A percentile compares a stretch with the other conserved stretches of the same genome.
phyloP scores from a whole-genome alignment of 1,140 invertebrate genomes.

The Heterodera carotae region DNA sequence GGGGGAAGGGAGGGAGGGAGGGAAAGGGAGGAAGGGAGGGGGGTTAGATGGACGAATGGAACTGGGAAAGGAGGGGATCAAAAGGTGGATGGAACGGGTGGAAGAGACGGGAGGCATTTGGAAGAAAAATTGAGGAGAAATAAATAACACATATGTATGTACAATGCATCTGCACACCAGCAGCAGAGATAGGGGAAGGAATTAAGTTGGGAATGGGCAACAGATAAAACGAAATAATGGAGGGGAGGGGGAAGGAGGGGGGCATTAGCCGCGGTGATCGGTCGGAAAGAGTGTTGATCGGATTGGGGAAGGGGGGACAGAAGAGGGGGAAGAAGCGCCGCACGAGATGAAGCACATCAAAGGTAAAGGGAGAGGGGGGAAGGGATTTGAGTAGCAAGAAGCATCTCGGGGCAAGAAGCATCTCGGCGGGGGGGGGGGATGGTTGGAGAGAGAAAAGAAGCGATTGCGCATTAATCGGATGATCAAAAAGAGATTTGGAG shows the following conservation, averaged over 20 bases:
- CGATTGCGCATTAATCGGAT: constrained; percentile 17
- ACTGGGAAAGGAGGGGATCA: background rate
- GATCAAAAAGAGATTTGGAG: background rate
- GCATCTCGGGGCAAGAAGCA: too few species aligned
- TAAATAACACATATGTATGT: background rate
- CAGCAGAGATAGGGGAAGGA: too few species aligned
- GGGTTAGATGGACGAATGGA: background rate
- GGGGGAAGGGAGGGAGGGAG: background rate
- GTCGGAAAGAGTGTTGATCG: background rate
- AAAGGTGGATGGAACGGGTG: background rate
- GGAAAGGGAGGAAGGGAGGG: too few species aligned
- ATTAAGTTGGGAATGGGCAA: background rate
- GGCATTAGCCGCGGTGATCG: background rate
- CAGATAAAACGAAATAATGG: background rate
- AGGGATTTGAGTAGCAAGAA: background rate
- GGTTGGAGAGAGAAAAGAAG: background rate
- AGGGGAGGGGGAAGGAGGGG: background rate
- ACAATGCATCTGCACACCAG: background rate
- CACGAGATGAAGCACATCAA: background rate
- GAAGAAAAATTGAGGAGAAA: background rate
- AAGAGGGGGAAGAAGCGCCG: background rate
- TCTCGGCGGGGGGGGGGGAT: background rate
- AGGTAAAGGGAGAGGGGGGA: background rate
- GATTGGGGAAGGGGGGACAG: background rate
- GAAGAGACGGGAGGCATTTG: background rate